A percentile compares a stretch with the other conserved stretches of the same genome.
Conservation (phyloP, 2,888 invertebrate species). For the Lumbricus terrestris region DNA sequence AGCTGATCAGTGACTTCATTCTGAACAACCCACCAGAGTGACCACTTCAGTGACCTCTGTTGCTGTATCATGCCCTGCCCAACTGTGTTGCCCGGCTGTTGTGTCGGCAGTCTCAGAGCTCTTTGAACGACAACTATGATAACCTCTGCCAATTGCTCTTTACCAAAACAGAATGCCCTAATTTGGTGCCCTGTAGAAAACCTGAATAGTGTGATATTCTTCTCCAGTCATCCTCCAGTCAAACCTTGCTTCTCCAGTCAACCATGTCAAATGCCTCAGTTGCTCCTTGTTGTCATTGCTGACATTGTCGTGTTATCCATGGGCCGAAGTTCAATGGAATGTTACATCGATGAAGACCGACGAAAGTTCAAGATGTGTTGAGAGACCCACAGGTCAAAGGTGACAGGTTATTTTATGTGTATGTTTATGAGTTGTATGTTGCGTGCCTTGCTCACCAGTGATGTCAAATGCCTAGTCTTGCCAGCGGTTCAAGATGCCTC, state of each 20-base stretch:
- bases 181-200: not conserved
- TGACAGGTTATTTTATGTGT: conserved; percentile 16
- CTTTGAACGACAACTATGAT: not conserved
- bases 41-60: not conserved
- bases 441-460: not conserved
- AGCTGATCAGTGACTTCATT: not conserved
- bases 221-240: not conserved
- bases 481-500: not conserved
- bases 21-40: not conserved
- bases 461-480: conserved; percentile 5
- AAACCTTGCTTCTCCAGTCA: not conserved
- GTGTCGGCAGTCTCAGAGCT: not conserved
- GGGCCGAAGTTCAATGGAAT: not conserved
- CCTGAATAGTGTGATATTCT: not conserved
- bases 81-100: not conserved
- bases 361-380: conserved; percentile 9
- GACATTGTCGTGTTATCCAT: not conserved
- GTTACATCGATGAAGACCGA: conserved; percentile 3
- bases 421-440: not conserved
- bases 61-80: not conserved
- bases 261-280: not conserved
- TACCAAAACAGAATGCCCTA: not conserved
- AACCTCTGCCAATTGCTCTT: not conserved
- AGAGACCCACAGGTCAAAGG: conserved; percentile 10
- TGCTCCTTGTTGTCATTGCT: not conserved